A percentile compares a stretch with the other conserved stretches of the same genome.
Evolutionary conservation across 2,797 vertebrate genomes (phyloP).

Genomic region (Botia almorhae): DNA sequence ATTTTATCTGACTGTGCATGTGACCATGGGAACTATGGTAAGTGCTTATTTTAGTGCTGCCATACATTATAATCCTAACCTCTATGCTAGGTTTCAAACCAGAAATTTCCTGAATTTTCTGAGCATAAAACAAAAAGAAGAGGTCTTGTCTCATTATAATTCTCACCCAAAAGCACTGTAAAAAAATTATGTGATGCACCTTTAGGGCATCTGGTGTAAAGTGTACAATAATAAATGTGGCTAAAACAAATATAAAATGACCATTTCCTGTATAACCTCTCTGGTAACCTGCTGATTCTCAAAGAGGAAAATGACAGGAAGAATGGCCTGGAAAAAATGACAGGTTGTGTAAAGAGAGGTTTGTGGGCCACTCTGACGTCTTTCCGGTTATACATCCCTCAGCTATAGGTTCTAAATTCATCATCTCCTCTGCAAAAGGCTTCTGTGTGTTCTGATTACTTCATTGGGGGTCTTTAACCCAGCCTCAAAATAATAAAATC

Average conservation of each 20-base stretch:
- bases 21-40: background rate
- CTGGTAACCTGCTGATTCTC: background rate
- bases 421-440: background rate
- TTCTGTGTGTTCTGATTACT: background rate
- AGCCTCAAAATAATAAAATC: background rate
- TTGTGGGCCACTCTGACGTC: background rate
- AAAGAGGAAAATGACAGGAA: slow-evolving; percentile 15
- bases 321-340: background rate
- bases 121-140: background rate
- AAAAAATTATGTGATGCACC: background rate
- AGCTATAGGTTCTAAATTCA: background rate
- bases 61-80: background rate
- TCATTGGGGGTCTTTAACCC: background rate
- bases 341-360: background rate
- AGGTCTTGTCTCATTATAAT: background rate
- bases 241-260: background rate
- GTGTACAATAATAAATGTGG: background rate
- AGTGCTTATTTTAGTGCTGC: background rate
- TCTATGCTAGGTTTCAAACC: background rate
- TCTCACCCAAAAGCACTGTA: background rate
- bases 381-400: background rate
- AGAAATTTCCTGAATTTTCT: background rate
- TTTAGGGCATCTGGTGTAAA: background rate
- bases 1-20: slow-evolving; percentile 3
- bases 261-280: background rate